Base-by-base conservation (phyloP, 2,797 vertebrate species). In the Scleropages formosus region DNA sequence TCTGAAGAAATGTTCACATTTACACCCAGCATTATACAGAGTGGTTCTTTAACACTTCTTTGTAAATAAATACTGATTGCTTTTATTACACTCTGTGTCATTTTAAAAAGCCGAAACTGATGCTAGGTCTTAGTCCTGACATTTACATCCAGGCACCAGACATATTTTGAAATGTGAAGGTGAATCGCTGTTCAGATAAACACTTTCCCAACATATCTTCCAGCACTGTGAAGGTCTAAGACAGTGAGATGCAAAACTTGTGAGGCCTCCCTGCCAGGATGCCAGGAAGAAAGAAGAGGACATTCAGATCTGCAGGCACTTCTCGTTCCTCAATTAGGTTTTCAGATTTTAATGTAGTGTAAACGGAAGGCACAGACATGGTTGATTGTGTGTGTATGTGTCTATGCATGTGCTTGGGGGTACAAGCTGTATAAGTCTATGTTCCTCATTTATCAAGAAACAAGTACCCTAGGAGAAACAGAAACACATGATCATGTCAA, bases 401-500 rank as follows among this genome's bases (percentile, higher is more conserved):
- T 72, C 68, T 26, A 46, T 72, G 61, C 67, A 20, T 68, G 68
- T 39, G 79, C n/a, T 3, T 63, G 75, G 78, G 84, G 84, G 51
- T 60, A 18, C 22, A 62, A 1, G 53, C 56, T 44, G 27, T 31
- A 49, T 64, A 47, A 16, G 27, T 51, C 39, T 13, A 16, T 74
- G 65, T 71, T 13, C 15, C 24, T 20, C 26, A 49, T 51, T n/a
- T 7, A n/a, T 27, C 13, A 26, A 24, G 11, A 24, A 62, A 4
- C 3, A 62, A 24, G 22, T 20, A 13, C n/a, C 60, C 60, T 20
- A 3, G 1, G 11, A 24, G n/a, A n/a, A 16, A 16, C 56, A 13
- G 63, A 65, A 65, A 18, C 44, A 44, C 46, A 22, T 68, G 44
- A 13, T 13, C 18, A 58, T 58, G 53, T 58, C 53, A 6, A 10